Conservation (phyloP, 2,888 invertebrate species). For the Lottia gigantea region DNA sequence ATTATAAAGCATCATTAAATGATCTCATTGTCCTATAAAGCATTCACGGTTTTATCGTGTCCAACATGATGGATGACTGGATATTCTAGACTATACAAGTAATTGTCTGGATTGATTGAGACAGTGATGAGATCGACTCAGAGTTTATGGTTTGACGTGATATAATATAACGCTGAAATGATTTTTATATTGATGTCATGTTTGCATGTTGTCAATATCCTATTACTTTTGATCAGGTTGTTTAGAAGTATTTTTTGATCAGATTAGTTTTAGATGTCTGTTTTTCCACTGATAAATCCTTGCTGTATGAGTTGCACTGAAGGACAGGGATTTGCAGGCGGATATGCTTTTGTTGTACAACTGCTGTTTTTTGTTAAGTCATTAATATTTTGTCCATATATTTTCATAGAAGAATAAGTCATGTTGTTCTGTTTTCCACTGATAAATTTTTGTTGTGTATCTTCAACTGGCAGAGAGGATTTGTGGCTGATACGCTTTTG, state of each 20-base stretch:
- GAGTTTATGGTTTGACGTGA: background rate
- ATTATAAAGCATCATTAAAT: background rate
- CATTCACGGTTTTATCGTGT: background rate
- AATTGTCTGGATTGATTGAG: background rate
- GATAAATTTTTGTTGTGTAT: too few relatives aligned
- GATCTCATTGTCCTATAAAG: slow-evolving; percentile 1
- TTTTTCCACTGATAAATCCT: background rate
- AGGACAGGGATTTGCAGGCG: too few relatives aligned
- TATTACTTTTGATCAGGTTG: background rate
- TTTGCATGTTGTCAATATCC: background rate
- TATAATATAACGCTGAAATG: background rate
- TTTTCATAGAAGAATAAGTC: too few relatives aligned
- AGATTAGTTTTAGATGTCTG: background rate
- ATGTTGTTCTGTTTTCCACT: too few relatives aligned
- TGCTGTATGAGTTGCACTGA: background rate
- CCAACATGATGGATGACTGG: slow-evolving; percentile 5
- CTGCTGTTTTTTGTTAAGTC: too few relatives aligned
- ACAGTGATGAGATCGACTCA: background rate
- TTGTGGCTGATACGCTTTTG: too few relatives aligned
- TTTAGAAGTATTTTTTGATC: too few relatives aligned
- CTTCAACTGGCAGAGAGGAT: too few relatives aligned
- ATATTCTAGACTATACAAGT: slow-evolving; percentile 7
- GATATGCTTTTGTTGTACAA: too few relatives aligned
- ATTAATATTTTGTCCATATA: too few relatives aligned
- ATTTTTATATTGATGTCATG: background rate